Evolutionary conservation across 35 echinoderm and acorn worm species (phyloP).

Genomic region (Ophiothrix spiculata): DNA sequence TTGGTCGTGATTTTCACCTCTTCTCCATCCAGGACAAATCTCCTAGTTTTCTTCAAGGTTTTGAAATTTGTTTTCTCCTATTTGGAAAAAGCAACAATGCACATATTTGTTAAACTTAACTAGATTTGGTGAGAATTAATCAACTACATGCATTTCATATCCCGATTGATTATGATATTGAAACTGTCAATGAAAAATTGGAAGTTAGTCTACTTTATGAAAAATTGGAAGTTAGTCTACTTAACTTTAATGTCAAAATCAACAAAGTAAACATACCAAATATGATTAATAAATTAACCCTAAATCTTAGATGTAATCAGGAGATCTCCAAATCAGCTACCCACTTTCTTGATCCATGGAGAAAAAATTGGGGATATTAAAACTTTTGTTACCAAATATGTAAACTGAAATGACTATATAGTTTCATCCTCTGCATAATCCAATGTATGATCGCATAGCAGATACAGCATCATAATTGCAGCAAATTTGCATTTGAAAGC

Average conservation of each 20-base stretch:
- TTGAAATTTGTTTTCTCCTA: slow-evolving; percentile 80
- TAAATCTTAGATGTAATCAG: too few species aligned
- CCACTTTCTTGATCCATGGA: too few species aligned
- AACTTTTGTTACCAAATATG: not conserved
- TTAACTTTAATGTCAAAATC: not conserved
- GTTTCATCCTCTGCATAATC: not conserved
- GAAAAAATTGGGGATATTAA: not conserved
- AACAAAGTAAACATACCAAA: not conserved
- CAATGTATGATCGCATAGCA: too few species aligned
- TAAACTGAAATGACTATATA: not conserved
- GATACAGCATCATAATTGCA: too few species aligned
- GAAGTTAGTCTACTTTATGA: too few species aligned
- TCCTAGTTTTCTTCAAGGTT: slow-evolving; percentile 97
- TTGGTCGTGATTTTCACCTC: slow-evolving; percentile 88
- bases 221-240: not conserved
- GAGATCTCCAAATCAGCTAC: too few species aligned
- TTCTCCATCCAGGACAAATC: slow-evolving; percentile 95
- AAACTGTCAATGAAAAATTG: not conserved
- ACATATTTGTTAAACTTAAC: too few species aligned
- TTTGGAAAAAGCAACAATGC: too few species aligned
- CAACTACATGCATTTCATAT: not conserved
- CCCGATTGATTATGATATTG: not conserved
- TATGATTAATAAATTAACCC: too few species aligned
- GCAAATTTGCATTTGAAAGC: too few species aligned
- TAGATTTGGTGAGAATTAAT: too few species aligned